Evolutionary conservation across 2,113 vertebrate species (phyloP).

Genomic region (Elephantulus edwardii): DNA sequence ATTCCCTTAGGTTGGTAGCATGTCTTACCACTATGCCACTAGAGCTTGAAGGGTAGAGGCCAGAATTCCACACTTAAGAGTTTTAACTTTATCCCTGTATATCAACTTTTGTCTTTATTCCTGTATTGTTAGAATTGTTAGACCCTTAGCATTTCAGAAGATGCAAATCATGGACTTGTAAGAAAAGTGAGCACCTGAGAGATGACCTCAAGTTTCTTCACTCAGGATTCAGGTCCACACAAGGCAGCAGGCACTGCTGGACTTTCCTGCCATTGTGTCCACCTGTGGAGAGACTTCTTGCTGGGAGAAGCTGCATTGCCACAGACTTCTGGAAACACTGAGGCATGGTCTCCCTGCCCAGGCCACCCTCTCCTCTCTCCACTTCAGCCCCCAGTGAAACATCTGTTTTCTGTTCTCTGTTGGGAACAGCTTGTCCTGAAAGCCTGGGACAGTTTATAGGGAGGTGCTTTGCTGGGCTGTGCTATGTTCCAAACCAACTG

Average conservation of each 20-base stretch:
- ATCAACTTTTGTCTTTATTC: not conserved
- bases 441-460: not conserved
- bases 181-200: not conserved
- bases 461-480: not conserved
- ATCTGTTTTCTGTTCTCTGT: conserved; percentile 55
- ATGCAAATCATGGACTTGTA: not conserved
- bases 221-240: not conserved
- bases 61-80: fast-evolving
- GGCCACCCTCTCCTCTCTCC: not conserved
- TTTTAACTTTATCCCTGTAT: not conserved
- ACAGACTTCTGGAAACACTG: not conserved
- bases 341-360: not conserved
- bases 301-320: not conserved
- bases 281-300: not conserved
- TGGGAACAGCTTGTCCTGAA: conserved; percentile 42
- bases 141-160: not conserved
- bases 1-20: no score
- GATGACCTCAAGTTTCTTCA: fast-evolving
- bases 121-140: not conserved
- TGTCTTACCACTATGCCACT: no score
- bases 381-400: not conserved
- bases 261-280: not conserved
- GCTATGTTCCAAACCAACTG: not conserved
- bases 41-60: no score
- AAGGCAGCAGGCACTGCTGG: not conserved